phyloP scores from a whole-genome alignment of 1,140 invertebrate genomes.

The Tenebrio molitor region DNA sequence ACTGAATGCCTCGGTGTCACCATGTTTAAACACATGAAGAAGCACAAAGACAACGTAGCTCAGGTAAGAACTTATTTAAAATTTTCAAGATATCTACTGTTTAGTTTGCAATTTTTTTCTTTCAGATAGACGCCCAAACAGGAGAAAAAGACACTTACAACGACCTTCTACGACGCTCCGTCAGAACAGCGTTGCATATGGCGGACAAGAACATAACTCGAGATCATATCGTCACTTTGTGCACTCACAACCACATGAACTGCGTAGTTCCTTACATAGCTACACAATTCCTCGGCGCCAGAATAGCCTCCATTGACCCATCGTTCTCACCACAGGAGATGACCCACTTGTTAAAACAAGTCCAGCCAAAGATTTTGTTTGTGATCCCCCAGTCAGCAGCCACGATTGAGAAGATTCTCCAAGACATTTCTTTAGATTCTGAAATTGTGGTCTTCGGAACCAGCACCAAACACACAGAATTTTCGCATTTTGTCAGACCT shows the following conservation, averaged over 20 bases:
- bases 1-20: slow-evolving; percentile 48
- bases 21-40: slow-evolving; percentile 47
- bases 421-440: slow-evolving; percentile 30
- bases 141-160: slow-evolving; percentile 63
- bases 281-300: slow-evolving; percentile 59
- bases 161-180: slow-evolving; percentile 58
- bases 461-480: slow-evolving; percentile 20
- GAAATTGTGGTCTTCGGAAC: slow-evolving; percentile 55
- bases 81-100: neutral
- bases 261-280: slow-evolving; percentile 63
- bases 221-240: slow-evolving; percentile 64
- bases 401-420: slow-evolving; percentile 49
- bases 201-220: slow-evolving; percentile 57
- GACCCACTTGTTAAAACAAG: slow-evolving; percentile 48
- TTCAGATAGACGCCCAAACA: slow-evolving; percentile 66
- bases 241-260: slow-evolving; percentile 64
- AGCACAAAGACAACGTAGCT: slow-evolving; percentile 45
- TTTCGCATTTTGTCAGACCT: slow-evolving; percentile 39
- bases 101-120: no score
- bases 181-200: slow-evolving; percentile 62
- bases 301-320: slow-evolving; percentile 54
- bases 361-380: slow-evolving; percentile 54
- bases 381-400: slow-evolving; percentile 46
- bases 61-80: slow-evolving; percentile 43
- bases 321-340: slow-evolving; percentile 51